Evolutionary conservation across 2,888 invertebrate genomes (phyloP), one percentile per base, ranked within the genome.

Genomic region (Cryptus armator): DNA sequence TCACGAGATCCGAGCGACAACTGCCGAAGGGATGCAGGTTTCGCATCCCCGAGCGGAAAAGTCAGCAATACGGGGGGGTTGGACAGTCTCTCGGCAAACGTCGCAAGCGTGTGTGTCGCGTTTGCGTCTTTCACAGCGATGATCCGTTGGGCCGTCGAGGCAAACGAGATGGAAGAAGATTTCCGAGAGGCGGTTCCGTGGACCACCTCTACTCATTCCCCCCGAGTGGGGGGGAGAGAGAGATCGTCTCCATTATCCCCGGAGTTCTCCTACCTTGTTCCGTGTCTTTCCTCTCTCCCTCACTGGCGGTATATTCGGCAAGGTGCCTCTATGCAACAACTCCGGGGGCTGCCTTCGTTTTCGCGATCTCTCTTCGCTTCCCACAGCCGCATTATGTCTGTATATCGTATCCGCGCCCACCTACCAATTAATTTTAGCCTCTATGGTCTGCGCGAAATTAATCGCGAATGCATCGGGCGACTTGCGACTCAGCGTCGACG

Each of bases 151-250:
- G 44, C 64, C 79, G 67, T 75, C 67, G 75, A 67, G 78, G 83
- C 37, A 37, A 74, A 71, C 72, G 87, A 85, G 90, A 92, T 90
- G 90, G 91, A 81, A 76, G 84, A 88, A 89, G 90, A 91, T 90
- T 90, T 89, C 87, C 91, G 66, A 74, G 92, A 92, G 93, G 93
- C 93, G 93, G 92, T 92, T 91, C 92, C 75, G 90, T 92, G 92
- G 92, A 92, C 92, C 91, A 92, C 93, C 93, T 90, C 89, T 59
- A 64, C 70, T 75, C 67, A 16, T 72, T 37, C 9, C 59, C 72
- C 74, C 44, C 76, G 83, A 76, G 83, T 66, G 89, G 91, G 91
- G 91, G 91, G 90, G 89, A 86, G 81, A 48, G 75, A 67, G 66
- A 37, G 37, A 37, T 89, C 89, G 85, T 88, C 90, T 90, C 89